Conservation (phyloP, 2,113 vertebrate species). For the Oncorhynchus tshawytscha region DNA sequence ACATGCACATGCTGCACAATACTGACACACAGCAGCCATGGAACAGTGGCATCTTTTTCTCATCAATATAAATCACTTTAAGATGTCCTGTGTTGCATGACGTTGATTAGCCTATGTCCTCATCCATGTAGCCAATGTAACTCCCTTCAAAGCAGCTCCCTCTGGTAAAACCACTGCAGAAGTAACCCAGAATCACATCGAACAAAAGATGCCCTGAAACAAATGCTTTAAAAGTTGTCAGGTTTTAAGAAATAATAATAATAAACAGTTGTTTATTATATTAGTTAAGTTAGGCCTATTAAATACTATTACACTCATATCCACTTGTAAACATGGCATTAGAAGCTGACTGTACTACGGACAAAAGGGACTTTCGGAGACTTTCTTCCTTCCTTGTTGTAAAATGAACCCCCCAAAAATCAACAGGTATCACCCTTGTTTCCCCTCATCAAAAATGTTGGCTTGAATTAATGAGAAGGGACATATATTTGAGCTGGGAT, state of each 20-base stretch:
- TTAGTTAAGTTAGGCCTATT: too few species aligned
- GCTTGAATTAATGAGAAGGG: constrained; percentile 32
- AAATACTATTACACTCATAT: too few species aligned
- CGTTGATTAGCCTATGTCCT: not conserved
- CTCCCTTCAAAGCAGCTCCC: too few species aligned
- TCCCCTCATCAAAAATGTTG: constrained; percentile 47
- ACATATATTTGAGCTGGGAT: constrained; percentile 35
- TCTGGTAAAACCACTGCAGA: too few species aligned
- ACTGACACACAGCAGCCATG: constrained; percentile 4
- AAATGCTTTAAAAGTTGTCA: too few species aligned
- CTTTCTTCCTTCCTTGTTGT: constrained; percentile 15
- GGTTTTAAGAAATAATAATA: too few species aligned
- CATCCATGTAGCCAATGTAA: not conserved
- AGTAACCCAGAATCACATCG: too few species aligned
- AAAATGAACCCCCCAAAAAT: not conserved
- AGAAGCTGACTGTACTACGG: not conserved
- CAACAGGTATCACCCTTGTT: constrained; percentile 18
- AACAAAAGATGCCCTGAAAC: too few species aligned
- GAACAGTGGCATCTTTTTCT: not conserved
- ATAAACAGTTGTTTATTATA: too few species aligned
- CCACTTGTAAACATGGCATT: not conserved
- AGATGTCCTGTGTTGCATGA: not conserved
- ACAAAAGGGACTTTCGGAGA: not conserved
- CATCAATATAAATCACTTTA: not conserved
- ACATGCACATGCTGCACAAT: constrained; percentile 23